These are phyloP conservation scores for Nasua narica DNA, from an alignment of 2,797 vertebrate genomes.

Conservation along the genomic window DNA sequence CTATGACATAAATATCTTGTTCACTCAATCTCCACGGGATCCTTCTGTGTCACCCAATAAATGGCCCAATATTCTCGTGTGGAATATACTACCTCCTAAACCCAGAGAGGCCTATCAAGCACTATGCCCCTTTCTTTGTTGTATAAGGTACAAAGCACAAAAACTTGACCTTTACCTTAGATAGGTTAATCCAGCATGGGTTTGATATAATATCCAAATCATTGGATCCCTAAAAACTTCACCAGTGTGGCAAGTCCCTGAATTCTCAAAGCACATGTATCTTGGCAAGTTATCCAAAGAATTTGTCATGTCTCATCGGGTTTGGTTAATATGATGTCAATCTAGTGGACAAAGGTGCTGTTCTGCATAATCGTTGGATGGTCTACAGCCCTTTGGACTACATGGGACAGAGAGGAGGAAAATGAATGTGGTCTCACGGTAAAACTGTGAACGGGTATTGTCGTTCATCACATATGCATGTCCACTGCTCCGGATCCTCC, in stretches of 20 bases:
- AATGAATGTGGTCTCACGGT: neutral
- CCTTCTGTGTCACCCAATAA: neutral
- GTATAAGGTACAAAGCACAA: neutral
- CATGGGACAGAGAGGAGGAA: neutral
- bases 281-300: neutral
- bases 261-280: neutral
- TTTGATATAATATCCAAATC: neutral
- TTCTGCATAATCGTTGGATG: neutral
- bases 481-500: neutral
- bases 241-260: neutral
- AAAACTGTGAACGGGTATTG: neutral
- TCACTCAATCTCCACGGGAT: neutral
- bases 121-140: neutral
- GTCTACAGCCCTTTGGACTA: neutral
- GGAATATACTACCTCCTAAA: neutral
- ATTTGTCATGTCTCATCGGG: neutral
- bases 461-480: neutral
- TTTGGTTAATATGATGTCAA: neutral
- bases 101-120: neutral
- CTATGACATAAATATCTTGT: neutral
- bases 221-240: neutral
- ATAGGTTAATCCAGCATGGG: neutral
- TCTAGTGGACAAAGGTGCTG: neutral
- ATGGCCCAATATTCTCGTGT: neutral
- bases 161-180: neutral